Conservation (phyloP, 2,797 vertebrate species). For the Vireo griseus region DNA sequence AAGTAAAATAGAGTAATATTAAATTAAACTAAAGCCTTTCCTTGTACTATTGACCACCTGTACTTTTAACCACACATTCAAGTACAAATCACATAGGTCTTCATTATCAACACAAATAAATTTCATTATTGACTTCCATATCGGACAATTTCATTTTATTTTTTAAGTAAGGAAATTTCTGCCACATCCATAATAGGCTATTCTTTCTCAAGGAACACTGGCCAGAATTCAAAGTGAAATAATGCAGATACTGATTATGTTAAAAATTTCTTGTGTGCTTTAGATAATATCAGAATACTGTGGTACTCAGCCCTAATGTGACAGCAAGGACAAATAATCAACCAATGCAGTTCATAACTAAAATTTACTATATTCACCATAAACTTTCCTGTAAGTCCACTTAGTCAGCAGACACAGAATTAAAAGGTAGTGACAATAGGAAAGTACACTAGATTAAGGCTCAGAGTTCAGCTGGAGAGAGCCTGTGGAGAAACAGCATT, state of each 20-base stretch:
- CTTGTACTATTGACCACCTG: background rate
- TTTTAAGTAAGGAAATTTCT: background rate
- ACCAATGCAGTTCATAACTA: background rate
- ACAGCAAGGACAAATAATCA: background rate
- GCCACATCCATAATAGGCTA: background rate
- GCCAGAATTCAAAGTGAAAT: background rate
- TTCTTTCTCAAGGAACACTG: background rate
- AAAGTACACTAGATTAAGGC: background rate
- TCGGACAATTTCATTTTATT: background rate
- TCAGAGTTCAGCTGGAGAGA: background rate
- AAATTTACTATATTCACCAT: background rate
- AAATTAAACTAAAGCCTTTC: slow-evolving; percentile 1
- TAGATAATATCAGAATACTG: background rate
- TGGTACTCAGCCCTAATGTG: background rate
- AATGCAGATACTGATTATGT: background rate
- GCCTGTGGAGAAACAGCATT: background rate
- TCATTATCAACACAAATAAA: background rate
- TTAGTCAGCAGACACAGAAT: background rate
- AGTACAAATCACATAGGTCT: background rate
- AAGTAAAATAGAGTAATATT: background rate
- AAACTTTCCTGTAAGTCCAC: background rate
- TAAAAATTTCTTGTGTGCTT: background rate
- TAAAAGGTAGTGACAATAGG: background rate
- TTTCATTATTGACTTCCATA: background rate
- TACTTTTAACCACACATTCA: background rate